Conservation (phyloP, 1,140 invertebrate genomes). For the Drosophila serrata region DNA sequence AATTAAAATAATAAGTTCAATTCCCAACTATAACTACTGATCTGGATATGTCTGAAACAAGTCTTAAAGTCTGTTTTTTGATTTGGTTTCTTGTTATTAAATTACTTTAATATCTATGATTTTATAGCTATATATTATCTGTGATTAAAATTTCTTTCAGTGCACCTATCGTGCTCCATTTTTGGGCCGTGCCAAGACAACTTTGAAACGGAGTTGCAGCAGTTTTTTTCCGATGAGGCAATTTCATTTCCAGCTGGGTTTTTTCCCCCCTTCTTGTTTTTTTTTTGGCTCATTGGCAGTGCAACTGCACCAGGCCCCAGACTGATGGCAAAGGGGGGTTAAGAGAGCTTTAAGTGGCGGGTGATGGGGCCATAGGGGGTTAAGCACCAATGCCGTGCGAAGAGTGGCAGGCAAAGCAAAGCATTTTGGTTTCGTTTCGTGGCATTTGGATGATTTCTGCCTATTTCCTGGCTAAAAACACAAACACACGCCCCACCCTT, state of each 20-base stretch:
- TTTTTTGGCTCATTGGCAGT: conserved; percentile 27
- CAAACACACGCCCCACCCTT: background rate
- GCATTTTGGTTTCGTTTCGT: conserved; percentile 71
- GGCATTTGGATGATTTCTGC: conserved; percentile 81
- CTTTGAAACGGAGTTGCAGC: conserved; percentile 63
- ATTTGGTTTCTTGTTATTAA: background rate
- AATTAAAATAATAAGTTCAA: background rate
- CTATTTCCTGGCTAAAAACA: conserved; percentile 63
- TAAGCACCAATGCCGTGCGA: too few species aligned
- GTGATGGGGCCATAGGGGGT: conserved; percentile 1
- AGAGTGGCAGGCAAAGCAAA: conserved; percentile 31
- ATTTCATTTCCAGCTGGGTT: conserved; percentile 44
- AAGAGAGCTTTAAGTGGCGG: background rate
- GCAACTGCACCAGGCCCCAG: conserved; percentile 38
- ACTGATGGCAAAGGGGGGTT: background rate
- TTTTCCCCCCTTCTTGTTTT: background rate
- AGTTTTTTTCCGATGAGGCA: conserved; percentile 45
- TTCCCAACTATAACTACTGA: background rate
- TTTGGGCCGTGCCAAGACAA: conserved; percentile 64
- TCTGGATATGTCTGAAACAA: background rate
- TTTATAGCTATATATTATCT: background rate
- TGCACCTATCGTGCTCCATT: conserved; percentile 60
- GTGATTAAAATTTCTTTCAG: background rate
- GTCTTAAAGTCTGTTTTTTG: background rate
- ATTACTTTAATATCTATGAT: too few species aligned